Conservation (phyloP, 2,888 invertebrate species). For the Xanthostigma xanthostigma region DNA sequence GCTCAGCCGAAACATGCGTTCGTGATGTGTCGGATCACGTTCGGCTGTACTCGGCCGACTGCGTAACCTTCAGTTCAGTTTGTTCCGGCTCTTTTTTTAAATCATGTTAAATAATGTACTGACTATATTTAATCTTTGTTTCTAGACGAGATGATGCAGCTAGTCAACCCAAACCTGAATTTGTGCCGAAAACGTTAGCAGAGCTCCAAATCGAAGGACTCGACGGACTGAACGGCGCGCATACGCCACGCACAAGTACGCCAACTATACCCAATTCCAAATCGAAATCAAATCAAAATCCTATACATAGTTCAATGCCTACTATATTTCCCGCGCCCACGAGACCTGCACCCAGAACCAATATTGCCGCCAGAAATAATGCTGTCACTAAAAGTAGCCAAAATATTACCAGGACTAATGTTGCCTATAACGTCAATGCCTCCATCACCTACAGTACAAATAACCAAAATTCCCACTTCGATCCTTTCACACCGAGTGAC, state of each 20-base stretch:
- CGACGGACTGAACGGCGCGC: slow-evolving; percentile 51
- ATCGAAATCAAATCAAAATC: slow-evolving; percentile 6
- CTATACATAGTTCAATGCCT: slow-evolving; percentile 12
- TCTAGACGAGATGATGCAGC: slow-evolving; percentile 78
- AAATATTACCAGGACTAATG: slow-evolving; percentile 4
- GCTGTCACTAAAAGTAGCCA: slow-evolving; percentile 13
- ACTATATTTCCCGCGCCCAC: slow-evolving; percentile 12
- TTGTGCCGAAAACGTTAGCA: slow-evolving; percentile 78
- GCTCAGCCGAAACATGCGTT: no score
- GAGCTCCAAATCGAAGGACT: slow-evolving; percentile 72
- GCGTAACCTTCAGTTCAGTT: no score
- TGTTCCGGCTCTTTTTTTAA: no score
- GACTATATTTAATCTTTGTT: slow-evolving; percentile 10
- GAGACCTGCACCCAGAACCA: slow-evolving; percentile 19
- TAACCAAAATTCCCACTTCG: slow-evolving; percentile 12
- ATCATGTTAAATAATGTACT: not conserved
- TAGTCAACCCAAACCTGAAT: slow-evolving; percentile 77
- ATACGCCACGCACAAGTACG: slow-evolving; percentile 7
- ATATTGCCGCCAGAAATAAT: not conserved
- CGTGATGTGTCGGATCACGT: no score
- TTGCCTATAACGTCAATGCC: slow-evolving; percentile 11
- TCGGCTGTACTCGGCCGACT: no score
- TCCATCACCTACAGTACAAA: slow-evolving; percentile 10
- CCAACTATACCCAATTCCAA: slow-evolving; percentile 10
- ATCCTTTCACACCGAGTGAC: slow-evolving; percentile 33